A percentile compares a stretch with the other conserved stretches of the same genome.
These are phyloP conservation scores for Fukomys damarensis DNA, from an alignment of 2,113 vertebrate species.

Conservation along the genomic window DNA sequence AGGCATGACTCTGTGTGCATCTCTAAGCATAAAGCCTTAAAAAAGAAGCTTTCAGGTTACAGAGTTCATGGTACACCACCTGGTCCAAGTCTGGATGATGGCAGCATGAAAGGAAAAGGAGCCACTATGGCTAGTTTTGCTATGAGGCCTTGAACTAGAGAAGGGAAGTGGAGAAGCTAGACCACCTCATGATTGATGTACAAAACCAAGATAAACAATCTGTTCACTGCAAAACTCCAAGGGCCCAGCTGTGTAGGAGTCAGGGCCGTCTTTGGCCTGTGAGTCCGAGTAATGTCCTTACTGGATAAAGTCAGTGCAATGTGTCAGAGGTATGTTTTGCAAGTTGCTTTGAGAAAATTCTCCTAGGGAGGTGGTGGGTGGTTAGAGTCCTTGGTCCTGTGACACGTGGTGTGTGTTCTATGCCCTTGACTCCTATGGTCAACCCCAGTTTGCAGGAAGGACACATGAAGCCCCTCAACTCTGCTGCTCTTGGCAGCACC, in stretches of 20 bases:
- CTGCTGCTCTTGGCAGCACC: slow-evolving; percentile 23
- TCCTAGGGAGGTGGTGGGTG: background rate
- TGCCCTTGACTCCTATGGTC: background rate
- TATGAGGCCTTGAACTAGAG: background rate
- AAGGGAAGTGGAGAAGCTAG: background rate
- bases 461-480: background rate
- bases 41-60: background rate
- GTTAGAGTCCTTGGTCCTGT: background rate
- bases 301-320: background rate
- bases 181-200: background rate
- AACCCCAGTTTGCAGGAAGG: background rate
- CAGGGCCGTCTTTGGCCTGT: background rate
- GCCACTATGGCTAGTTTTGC: background rate
- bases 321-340: background rate
- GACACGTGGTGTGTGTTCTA: background rate
- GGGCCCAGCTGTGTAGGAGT: background rate
- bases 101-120: background rate
- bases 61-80: background rate
- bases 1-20: accelerated
- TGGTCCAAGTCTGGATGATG: background rate
- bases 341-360: background rate
- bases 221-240: background rate
- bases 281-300: background rate
- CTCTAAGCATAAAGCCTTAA: background rate
- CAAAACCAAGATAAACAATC: background rate